Evolutionary conservation across 2,888 invertebrate genomes (phyloP).

Genomic region (Rhodophaea formosa): DNA sequence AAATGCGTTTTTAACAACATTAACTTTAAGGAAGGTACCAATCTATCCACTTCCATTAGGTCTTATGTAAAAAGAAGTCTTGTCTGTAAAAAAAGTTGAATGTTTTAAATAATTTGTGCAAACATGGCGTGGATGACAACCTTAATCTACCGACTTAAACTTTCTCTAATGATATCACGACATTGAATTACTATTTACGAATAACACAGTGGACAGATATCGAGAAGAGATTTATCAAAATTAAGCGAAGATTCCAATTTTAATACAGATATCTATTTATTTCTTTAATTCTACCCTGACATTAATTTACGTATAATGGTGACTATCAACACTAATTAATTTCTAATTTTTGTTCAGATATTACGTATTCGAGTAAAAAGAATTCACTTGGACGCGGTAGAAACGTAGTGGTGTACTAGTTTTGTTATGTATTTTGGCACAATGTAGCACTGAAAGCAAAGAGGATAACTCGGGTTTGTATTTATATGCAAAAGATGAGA

Average conservation of each 20-base stretch:
- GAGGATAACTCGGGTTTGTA: slow-evolving; percentile 31
- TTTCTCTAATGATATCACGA: slow-evolving; percentile 67
- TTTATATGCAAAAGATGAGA: slow-evolving; percentile 17
- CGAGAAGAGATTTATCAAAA: slow-evolving; percentile 67
- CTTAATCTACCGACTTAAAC: slow-evolving; percentile 49
- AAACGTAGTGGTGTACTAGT: slow-evolving; percentile 39
- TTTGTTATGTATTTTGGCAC: slow-evolving; percentile 73
- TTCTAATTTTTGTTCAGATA: slow-evolving; percentile 67
- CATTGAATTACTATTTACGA: slow-evolving; percentile 50
- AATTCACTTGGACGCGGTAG: slow-evolving; percentile 41
- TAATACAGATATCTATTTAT: slow-evolving; percentile 64
- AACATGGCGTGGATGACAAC: slow-evolving; percentile 23
- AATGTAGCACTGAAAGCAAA: slow-evolving; percentile 66
- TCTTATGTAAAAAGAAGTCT: neutral
- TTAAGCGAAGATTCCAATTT: slow-evolving; percentile 66
- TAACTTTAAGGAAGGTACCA: neutral
- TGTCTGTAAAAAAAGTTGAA: neutral
- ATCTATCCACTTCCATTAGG: neutral
- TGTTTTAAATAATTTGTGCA: slow-evolving; percentile 23
- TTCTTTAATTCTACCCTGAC: slow-evolving; percentile 86
- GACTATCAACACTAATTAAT: slow-evolving; percentile 77
- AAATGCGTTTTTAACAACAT: neutral
- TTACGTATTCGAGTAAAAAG: slow-evolving; percentile 63
- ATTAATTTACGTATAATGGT: slow-evolving; percentile 94
- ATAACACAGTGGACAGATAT: slow-evolving; percentile 73